Base-by-base conservation (phyloP, 2,797 vertebrate genomes). In the Caiman crocodilus region DNA sequence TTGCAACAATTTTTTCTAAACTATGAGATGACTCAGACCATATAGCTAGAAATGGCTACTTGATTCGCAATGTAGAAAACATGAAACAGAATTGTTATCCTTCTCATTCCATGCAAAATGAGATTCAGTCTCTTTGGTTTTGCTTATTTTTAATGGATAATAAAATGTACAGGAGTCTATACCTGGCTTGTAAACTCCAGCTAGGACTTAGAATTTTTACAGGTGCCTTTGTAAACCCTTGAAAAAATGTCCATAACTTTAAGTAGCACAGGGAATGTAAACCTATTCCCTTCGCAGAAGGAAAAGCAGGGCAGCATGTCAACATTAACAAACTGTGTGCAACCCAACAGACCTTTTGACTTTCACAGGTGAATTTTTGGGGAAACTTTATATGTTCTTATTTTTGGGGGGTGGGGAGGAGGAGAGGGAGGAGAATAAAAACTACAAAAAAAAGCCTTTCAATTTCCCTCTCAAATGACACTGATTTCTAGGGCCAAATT, bases 141-240 rank as follows among this genome's bases (percentile, higher is more conserved):
- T 93, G 23, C 73, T 79, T 17, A 28, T 76, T 79, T 90, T n/a
- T 79, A 74, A 86, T 59, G 10, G n/a, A 90, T 16, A 82, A 92
- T 18, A 64, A 28, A 50, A 71, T 20, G 20, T 10, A 35, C 63
- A 84, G 0, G 28, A 69, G 2, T 56, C n/a, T 26, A 2, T 55
- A 60, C 12, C 26, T 16, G 6, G 28, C 87, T 59, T 65, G 58
- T 78, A 57, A 74, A 80, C 55, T 90, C 11, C 35, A 79, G 32
- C 14, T 67, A 64, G 58, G 14, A 35, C 94, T 89, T 83, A 56
- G 14, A 26, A 25, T 81, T 11, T 82, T 69, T 69, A 58, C n/a
- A 30, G 56, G 18, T 5, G 12, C 56, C 32, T 90, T 90, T 59
- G 16, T 89, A 78, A 77, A 23, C 17, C 80, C 86, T 25, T 14